Evolutionary conservation across 2,797 vertebrate species (phyloP).

Genomic region (Pseudochromis fuscus): DNA sequence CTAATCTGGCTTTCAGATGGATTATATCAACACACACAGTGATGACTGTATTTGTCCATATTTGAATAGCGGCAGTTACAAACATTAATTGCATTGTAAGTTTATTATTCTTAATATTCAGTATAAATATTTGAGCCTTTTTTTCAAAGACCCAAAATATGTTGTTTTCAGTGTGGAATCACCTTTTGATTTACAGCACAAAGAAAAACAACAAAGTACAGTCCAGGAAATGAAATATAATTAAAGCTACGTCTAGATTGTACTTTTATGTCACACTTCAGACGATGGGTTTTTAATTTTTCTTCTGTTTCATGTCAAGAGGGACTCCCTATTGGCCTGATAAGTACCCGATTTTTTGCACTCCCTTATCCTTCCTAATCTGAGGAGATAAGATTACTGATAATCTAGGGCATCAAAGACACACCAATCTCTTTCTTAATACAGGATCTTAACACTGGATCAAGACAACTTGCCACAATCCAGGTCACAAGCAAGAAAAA

Average conservation of each 20-base stretch:
- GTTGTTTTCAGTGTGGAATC: conserved; percentile 33
- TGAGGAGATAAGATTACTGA: conserved; percentile 73
- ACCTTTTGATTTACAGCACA: conserved; percentile 21
- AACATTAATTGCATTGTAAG: conserved; percentile 28
- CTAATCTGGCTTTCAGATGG: conserved; percentile 53
- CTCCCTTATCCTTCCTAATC: conserved; percentile 73
- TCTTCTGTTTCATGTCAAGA: conserved; percentile 14
- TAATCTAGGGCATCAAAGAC: conserved; percentile 82
- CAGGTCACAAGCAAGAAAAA: conserved; percentile 66
- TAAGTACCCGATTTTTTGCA: conserved; percentile 72
- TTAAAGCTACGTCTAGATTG: conserved; percentile 4
- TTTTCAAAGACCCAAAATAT: conserved; percentile 37
- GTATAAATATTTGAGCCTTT: conserved; percentile 28
- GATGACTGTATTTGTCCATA: conserved; percentile 25
- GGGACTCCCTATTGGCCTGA: conserved; percentile 62
- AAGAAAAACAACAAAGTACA: conserved; percentile 6
- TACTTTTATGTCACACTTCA: not conserved
- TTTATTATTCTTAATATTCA: conserved; percentile 38
- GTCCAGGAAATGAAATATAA: conserved; percentile 9
- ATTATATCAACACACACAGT: conserved; percentile 59
- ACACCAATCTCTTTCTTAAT: conserved; percentile 80
- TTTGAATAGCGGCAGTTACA: conserved; percentile 16
- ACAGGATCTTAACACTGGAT: conserved; percentile 84
- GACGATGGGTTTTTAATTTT: conserved; percentile 40
- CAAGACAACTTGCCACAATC: conserved; percentile 76